Conservation (phyloP, 2,888 invertebrate species). For the Copidosoma aretas region DNA sequence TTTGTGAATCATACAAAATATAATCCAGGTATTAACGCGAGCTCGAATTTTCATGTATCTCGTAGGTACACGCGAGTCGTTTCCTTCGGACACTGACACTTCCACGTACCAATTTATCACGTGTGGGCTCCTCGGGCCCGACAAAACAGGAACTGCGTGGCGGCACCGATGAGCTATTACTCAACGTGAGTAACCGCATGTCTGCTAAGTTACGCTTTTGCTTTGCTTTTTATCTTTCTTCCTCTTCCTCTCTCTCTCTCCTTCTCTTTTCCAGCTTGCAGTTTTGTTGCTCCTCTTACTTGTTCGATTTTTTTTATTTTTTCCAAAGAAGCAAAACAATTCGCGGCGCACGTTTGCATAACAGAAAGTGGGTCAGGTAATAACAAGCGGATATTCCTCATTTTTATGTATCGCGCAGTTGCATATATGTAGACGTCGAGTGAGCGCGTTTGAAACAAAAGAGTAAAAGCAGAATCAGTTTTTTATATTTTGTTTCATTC, state of each 20-base stretch:
- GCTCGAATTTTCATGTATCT: background rate
- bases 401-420: slow-evolving; percentile 1
- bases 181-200: slow-evolving; percentile 22
- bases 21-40: background rate
- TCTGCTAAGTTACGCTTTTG: slow-evolving; percentile 2
- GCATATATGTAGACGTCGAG: background rate
- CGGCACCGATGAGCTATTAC: slow-evolving; percentile 22
- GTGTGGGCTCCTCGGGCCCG: background rate
- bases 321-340: slow-evolving; percentile 12
- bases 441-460: too few relatives aligned
- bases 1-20: too few relatives aligned
- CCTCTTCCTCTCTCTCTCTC: background rate
- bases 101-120: background rate
- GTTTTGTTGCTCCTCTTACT: background rate
- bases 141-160: background rate
- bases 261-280: background rate
- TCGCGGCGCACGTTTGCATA: slow-evolving; percentile 12
- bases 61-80: background rate
- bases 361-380: slow-evolving; percentile 20
- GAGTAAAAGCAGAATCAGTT: too few relatives aligned
- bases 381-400: slow-evolving; percentile 14
- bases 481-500: too few relatives aligned
- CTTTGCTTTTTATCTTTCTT: background rate
- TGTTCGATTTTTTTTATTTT: slow-evolving; percentile 1
- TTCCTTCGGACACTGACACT: background rate